Evolutionary conservation across 1,140 invertebrate genomes (phyloP).

Genomic region (Dinothrombium tinctorium): DNA sequence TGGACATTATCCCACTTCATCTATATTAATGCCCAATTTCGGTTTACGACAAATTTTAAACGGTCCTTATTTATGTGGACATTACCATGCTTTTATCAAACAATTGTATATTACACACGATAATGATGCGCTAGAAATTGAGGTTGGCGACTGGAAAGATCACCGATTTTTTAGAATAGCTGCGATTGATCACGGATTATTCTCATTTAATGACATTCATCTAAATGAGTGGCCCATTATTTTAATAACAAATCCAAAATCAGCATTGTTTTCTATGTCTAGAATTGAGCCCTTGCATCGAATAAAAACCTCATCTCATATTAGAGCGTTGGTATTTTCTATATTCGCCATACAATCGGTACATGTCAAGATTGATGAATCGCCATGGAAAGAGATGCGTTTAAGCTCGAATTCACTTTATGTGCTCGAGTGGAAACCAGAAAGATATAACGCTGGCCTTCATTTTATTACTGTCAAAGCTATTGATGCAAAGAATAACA

Average conservation of each 20-base stretch:
- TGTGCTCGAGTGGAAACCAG: slow-evolving; percentile 40
- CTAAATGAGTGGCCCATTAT: slow-evolving; percentile 54
- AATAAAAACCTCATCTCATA: slow-evolving; percentile 45
- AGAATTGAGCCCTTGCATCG: slow-evolving; percentile 41
- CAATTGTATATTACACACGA: slow-evolving; percentile 72
- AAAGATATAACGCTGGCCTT: slow-evolving; percentile 34
- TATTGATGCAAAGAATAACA: slow-evolving; percentile 33
- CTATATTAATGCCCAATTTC: slow-evolving; percentile 39
- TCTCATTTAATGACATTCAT: slow-evolving; percentile 60
- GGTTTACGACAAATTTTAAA: slow-evolving; percentile 29
- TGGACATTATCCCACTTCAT: slow-evolving; percentile 79
- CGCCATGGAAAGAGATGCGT: slow-evolving; percentile 33
- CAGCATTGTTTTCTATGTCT: slow-evolving; percentile 43
- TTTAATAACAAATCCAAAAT: slow-evolving; percentile 67
- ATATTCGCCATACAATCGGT: slow-evolving; percentile 30
- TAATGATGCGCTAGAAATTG: slow-evolving; percentile 63
- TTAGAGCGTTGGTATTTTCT: slow-evolving; percentile 30
- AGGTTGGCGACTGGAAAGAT: slow-evolving; percentile 81
- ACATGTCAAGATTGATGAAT: slow-evolving; percentile 31
- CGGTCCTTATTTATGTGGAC: slow-evolving; percentile 70
- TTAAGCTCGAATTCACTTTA: slow-evolving; percentile 35
- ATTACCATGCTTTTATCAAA: slow-evolving; percentile 59
- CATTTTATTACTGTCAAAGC: slow-evolving; percentile 30
- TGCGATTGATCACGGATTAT: slow-evolving; percentile 63
- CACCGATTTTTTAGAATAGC: slow-evolving; percentile 58